Conservation (phyloP, 2,888 invertebrate species). For the Tricholauxania praeusta region DNA sequence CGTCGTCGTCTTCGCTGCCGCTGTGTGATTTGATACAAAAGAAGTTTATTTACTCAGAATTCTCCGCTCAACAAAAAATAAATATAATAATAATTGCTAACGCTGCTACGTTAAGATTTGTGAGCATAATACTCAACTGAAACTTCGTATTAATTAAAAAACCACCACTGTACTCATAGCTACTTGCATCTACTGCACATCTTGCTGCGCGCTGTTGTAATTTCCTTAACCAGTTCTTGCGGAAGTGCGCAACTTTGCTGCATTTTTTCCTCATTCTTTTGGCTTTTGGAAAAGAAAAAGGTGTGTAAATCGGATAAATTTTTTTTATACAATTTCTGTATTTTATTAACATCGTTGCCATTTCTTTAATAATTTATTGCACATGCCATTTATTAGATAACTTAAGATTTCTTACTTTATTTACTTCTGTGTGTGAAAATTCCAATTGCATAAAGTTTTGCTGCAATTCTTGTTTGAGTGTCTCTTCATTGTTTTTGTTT, state of each 20-base stretch:
- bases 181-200: neutral
- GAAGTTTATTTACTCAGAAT: neutral
- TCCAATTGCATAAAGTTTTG: no score
- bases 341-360: neutral
- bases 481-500: no score
- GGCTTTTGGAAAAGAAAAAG: conserved; percentile 1
- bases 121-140: no score
- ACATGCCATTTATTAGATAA: no score
- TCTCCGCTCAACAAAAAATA: neutral
- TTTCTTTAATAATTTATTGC: no score
- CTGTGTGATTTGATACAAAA: conserved; percentile 37
- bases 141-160: neutral
- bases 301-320: conserved; percentile 23
- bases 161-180: neutral
- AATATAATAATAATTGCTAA: neutral
- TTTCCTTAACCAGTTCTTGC: conserved; percentile 16
- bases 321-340: neutral
- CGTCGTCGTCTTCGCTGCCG: neutral
- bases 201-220: neutral
- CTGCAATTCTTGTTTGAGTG: no score
- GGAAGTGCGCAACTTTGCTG: conserved; percentile 9
- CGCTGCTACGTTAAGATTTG: neutral
- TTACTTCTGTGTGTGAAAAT: no score
- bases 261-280: neutral
- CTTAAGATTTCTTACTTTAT: no score